Conservation (phyloP, 2,113 vertebrate species). For the Todiramphus saurophagus region DNA sequence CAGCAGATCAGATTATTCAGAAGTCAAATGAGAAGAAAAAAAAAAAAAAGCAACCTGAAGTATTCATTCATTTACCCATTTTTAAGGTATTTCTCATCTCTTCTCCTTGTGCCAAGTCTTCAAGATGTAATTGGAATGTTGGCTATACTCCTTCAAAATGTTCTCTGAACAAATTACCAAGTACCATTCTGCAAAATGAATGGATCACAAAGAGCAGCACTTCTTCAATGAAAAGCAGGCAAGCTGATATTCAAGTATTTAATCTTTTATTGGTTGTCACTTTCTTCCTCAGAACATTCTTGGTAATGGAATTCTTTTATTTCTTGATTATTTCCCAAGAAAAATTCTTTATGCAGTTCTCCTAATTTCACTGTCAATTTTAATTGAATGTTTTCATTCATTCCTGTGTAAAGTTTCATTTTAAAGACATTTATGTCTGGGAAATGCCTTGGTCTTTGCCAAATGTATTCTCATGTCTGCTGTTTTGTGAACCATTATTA, state of each 20-base stretch:
- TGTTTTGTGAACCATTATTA: neutral
- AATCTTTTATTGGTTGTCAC: neutral
- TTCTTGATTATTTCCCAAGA: neutral
- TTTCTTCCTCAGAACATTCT: neutral
- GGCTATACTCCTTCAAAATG: neutral
- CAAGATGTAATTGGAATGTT: constrained; percentile 27
- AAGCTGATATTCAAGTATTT: neutral
- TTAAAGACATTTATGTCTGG: neutral
- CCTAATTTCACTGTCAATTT: neutral
- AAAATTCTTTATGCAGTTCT: neutral
- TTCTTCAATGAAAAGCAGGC: neutral
- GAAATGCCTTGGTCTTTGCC: neutral
- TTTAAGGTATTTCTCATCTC: constrained; percentile 19
- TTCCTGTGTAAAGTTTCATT: neutral
- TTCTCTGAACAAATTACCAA: constrained; percentile 31
- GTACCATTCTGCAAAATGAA: neutral
- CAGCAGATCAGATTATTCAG: neutral
- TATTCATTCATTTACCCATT: constrained; percentile 3
- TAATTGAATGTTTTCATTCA: neutral
- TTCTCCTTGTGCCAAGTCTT: neutral
- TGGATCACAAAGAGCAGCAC: neutral
- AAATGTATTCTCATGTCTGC: neutral
- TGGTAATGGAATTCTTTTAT: neutral
- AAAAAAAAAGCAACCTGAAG: neutral
- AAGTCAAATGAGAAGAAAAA: neutral